Conservation (phyloP, 2,888 invertebrate species). For the Oscheius sp. region DNA sequence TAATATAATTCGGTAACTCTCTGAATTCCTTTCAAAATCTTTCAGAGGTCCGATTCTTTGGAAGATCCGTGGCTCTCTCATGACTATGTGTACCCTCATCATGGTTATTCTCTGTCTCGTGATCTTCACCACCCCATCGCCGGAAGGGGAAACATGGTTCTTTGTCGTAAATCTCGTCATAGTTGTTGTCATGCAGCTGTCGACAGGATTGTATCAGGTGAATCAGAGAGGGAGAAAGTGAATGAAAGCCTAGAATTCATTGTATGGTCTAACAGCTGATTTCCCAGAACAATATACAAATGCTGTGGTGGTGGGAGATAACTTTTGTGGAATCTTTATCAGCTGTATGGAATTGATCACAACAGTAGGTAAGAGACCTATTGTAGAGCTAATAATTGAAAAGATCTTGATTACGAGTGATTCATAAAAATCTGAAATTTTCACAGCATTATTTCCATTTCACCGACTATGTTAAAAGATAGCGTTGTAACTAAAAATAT, state of each 20-base stretch:
- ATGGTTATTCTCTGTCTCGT: conserved; percentile 72
- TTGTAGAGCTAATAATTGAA: too few relatives aligned
- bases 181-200: conserved; percentile 76
- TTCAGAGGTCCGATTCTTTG: conserved; percentile 83
- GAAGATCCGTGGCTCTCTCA: conserved; percentile 78
- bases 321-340: conserved; percentile 70
- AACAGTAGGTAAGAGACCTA: conserved; percentile 44
- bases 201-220: conserved; percentile 84
- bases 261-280: conserved; percentile 92
- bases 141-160: conserved; percentile 71
- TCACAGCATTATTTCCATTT: too few relatives aligned
- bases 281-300: conserved; percentile 85
- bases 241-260: conserved; percentile 85
- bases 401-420: too few relatives aligned
- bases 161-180: conserved; percentile 72
- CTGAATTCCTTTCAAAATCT: neutral
- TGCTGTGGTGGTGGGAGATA: conserved; percentile 81
- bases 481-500: too few relatives aligned
- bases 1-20: conserved; percentile 47
- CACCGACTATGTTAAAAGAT: too few relatives aligned
- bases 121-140: conserved; percentile 48
- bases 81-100: conserved; percentile 69
- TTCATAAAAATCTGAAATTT: neutral
- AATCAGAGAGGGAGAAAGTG: neutral
- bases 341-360: conserved; percentile 65